Evolutionary conservation across 2,888 invertebrate genomes (phyloP).

Genomic region (Aspidiotus destructor): DNA sequence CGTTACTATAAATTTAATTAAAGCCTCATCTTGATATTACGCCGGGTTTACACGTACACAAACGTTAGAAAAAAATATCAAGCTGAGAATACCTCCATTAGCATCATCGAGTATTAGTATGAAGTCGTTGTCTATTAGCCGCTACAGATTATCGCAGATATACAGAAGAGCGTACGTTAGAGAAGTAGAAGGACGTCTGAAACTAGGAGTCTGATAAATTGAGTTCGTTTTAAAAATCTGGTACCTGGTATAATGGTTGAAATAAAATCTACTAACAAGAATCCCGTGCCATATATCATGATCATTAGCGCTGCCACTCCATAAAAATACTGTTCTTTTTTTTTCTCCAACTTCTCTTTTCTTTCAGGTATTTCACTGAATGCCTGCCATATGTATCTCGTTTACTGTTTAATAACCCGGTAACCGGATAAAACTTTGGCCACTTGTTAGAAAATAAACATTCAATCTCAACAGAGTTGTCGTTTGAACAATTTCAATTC

Average conservation of each 20-base stretch:
- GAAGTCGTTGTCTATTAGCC: constrained; percentile 23
- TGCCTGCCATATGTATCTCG: constrained; percentile 28
- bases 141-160: constrained; percentile 25
- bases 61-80: constrained; percentile 5
- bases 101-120: constrained; percentile 29
- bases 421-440: constrained; percentile 29
- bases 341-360: constrained; percentile 11
- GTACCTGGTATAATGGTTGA: constrained; percentile 31
- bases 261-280: constrained; percentile 32
- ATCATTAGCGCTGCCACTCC: constrained; percentile 32
- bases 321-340: constrained; percentile 29
- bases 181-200: constrained; percentile 23
- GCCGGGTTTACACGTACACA: not conserved
- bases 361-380: not conserved
- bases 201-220: constrained; percentile 31
- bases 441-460: constrained; percentile 20
- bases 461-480: not conserved
- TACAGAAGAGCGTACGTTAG: constrained; percentile 3
- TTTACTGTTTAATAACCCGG: constrained; percentile 1
- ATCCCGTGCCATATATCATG: constrained; percentile 31
- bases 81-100: constrained; percentile 31
- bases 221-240: constrained; percentile 29
- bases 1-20: constrained; percentile 25
- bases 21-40: constrained; percentile 24
- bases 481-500: not conserved